These are phyloP conservation scores for Scelioninae gen. 1 DNA, from an alignment of 2,888 invertebrate genomes.

Conservation along the genomic window DNA sequence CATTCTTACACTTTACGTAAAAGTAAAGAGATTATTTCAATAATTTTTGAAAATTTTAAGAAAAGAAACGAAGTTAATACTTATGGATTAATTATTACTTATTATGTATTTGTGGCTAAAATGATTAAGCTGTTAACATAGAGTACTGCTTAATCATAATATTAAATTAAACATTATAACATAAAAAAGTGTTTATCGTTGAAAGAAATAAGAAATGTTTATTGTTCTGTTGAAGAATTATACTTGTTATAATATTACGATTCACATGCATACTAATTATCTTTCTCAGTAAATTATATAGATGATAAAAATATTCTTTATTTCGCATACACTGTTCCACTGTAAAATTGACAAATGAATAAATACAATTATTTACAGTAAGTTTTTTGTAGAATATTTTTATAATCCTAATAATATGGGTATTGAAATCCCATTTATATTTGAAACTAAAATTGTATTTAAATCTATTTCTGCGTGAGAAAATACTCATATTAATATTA, in stretches of 20 bases:
- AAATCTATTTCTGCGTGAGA: no score
- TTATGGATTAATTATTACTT: slow-evolving; percentile 24
- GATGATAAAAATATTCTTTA: slow-evolving; percentile 79
- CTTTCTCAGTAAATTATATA: slow-evolving; percentile 80
- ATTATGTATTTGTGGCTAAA: slow-evolving; percentile 21
- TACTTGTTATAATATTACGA: slow-evolving; percentile 75
- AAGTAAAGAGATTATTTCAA: slow-evolving; percentile 9
- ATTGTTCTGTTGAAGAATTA: slow-evolving; percentile 37
- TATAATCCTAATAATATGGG: no score
- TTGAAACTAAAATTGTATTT: no score
- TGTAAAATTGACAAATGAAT: slow-evolving; percentile 82
- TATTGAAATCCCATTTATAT: no score
- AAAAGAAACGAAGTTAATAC: slow-evolving; percentile 22
- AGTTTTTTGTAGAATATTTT: neutral
- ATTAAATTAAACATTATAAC: slow-evolving; percentile 12
- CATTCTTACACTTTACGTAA: slow-evolving; percentile 1
- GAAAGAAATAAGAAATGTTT: slow-evolving; percentile 31
- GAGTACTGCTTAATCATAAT: slow-evolving; percentile 19
- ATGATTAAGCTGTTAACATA: slow-evolving; percentile 29
- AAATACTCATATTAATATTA: no score
- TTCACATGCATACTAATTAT: slow-evolving; percentile 82
- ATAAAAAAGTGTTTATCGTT: slow-evolving; percentile 24
- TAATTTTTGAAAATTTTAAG: neutral
- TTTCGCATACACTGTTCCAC: slow-evolving; percentile 80
- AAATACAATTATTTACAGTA: slow-evolving; percentile 81